Percentiles rank a stretch among this genome's conserved stretches.
Conservation (phyloP, 2,113 vertebrate genomes). For the Neolamprologus sp. region DNA sequence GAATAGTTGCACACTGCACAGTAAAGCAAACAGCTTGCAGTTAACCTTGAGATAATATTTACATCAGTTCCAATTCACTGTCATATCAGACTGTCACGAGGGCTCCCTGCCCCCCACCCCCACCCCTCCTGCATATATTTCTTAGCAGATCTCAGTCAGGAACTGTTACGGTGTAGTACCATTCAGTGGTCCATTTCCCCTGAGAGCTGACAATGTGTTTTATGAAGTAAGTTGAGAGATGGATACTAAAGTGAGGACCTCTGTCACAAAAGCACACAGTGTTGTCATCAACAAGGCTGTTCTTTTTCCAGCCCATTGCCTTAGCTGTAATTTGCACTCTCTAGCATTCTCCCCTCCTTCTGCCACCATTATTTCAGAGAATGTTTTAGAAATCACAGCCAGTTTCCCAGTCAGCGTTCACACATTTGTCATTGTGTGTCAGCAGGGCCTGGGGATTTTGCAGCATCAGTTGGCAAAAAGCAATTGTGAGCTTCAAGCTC, state of each 20-base stretch:
- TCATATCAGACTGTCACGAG: background rate
- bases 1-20: background rate
- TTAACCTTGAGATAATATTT: constrained; percentile 36
- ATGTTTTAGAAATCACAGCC: constrained; percentile 43
- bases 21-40: constrained; percentile 1
- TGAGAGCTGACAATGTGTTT: constrained; percentile 20
- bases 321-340: constrained; percentile 50
- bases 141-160: background rate
- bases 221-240: constrained; percentile 38
- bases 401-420: constrained; percentile 29
- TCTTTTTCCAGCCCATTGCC: constrained; percentile 44
- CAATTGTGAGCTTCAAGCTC: constrained; percentile 23
- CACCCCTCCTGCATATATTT: background rate
- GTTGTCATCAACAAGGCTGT: constrained; percentile 47
- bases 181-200: constrained; percentile 26
- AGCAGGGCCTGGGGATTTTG: constrained; percentile 24
- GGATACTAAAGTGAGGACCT: constrained; percentile 23
- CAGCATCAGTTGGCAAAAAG: constrained; percentile 50
- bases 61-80: constrained; percentile 4
- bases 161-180: constrained; percentile 2
- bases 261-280: constrained; percentile 32
- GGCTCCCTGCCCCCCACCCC: background rate
- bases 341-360: background rate
- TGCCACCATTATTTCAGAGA: constrained; percentile 42
- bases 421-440: constrained; percentile 50